Base-by-base conservation (phyloP, 2,113 vertebrate genomes). In the Phyllopteryx taeniolatus region DNA sequence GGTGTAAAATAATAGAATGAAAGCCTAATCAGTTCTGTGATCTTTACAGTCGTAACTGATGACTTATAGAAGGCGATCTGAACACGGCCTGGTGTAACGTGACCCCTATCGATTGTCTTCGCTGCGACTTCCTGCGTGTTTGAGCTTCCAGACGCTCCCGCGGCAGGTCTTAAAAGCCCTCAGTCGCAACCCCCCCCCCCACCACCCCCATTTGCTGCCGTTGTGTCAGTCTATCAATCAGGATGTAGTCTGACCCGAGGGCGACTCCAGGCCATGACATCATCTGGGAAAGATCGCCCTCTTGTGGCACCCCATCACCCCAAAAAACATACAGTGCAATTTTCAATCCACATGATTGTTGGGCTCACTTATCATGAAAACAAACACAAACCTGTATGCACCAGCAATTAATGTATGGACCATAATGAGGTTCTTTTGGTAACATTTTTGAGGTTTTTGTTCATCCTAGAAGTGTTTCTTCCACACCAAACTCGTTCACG, bases 61-160 rank as follows among this genome's bases (percentile, higher is more conserved):
- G 81, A 69, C 42, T 77, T 74, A 65, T 80, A 51, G 76, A 71
- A 60, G 67, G 68, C n/a, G 68, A 83, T 82, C 67, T 78, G 76
- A 77, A 78, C 74, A 70, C 63, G 78, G 85, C 57, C 61, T 56
- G 79, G 72, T 75, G 81, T 88, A 90, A 91, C 87, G 87, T 85
- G 85, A 81, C 80, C 78, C 77, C 67, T 78, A 91, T 91, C 43
- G 88, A 91, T 91, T 83, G 76, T 83, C 83, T 87, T 90, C 86
- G 83, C 88, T 85, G 77, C 83, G 68, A 85, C 83, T 88, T 91
- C 90, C 90, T 87, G 90, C 80, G 72, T 68, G 85, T 87, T 81
- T 82, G 88, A 89, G 88, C 90, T 79, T 62, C 81, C 71, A 83
- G 79, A 77, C 74, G 81, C 86, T 86, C 59, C 80, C 71, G 65